Conservation (phyloP, 2,888 invertebrate genomes). For the Anarsia innoxiella region DNA sequence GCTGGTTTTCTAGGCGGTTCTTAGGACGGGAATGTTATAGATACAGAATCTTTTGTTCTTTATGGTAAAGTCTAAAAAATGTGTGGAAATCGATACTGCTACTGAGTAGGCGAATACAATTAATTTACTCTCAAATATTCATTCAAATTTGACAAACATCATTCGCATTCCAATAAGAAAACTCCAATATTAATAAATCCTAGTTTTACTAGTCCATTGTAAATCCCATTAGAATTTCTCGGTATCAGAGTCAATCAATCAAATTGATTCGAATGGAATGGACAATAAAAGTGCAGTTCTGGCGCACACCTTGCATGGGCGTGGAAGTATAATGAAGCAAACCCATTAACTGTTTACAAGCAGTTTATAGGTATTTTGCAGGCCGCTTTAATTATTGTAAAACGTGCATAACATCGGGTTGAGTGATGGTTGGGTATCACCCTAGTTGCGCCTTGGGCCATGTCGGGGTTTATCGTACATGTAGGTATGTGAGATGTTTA, state of each 20-base stretch:
- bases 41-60: no score
- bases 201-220: not conserved
- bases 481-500: no score
- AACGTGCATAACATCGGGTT: slow-evolving; percentile 30
- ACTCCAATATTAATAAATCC: slow-evolving; percentile 1
- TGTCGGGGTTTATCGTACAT: no score
- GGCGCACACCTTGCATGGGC: slow-evolving; percentile 55
- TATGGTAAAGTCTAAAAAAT: no score
- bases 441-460: no score
- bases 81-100: no score
- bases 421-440: slow-evolving; percentile 4
- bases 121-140: no score
- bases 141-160: no score
- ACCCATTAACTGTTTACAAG: slow-evolving; percentile 55
- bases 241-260: slow-evolving; percentile 14
- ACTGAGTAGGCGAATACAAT: no score
- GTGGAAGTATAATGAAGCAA: slow-evolving; percentile 47
- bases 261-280: slow-evolving; percentile 14
- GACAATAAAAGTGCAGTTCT: slow-evolving; percentile 13
- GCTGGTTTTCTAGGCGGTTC: no score
- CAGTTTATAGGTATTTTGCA: slow-evolving; percentile 61
- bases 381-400: slow-evolving; percentile 63
- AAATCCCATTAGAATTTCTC: slow-evolving; percentile 4
- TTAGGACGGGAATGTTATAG: no score
- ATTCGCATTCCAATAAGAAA: slow-evolving; percentile 1